phyloP scores from a whole-genome alignment of 1,140 invertebrate genomes.

The Drosophila persimilis region DNA sequence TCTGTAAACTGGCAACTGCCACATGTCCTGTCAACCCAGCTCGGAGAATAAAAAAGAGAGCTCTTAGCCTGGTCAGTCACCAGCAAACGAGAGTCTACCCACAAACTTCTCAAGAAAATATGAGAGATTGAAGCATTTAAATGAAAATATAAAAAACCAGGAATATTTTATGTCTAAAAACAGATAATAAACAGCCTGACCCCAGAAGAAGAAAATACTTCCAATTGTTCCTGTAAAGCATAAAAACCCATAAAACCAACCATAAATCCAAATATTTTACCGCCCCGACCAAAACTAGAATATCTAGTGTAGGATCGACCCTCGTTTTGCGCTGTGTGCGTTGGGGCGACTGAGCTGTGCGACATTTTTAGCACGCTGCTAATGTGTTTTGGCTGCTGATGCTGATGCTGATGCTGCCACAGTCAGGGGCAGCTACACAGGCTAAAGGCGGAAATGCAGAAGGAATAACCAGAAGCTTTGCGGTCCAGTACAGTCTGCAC shows the following conservation, averaged over 20 bases:
- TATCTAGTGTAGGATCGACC: not conserved
- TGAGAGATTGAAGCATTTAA: not conserved
- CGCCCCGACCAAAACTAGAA: no score
- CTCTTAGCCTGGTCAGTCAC: constrained; percentile 45
- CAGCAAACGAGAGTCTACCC: constrained; percentile 18
- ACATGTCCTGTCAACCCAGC: constrained; percentile 64
- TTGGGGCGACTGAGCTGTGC: constrained; percentile 45
- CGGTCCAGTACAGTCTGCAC: constrained; percentile 22
- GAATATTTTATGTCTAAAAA: not conserved
- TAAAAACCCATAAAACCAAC: no score
- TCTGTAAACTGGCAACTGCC: constrained; percentile 58
- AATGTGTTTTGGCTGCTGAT: constrained; percentile 63
- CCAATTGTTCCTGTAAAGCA: no score
- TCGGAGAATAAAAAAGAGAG: constrained; percentile 35
- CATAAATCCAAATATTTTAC: no score
- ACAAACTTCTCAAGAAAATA: not conserved
- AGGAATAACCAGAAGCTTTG: constrained; percentile 29
- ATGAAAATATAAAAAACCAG: no score
- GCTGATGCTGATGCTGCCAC: constrained; percentile 29
- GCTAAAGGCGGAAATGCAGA: constrained; percentile 13
- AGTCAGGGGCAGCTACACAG: constrained; percentile 16
- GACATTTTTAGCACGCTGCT: constrained; percentile 70
- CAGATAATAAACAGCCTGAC: no score
- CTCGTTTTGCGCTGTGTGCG: constrained; percentile 21
- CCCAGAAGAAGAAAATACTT: no score